These are phyloP conservation scores for Larimichthys crocea DNA, from an alignment of 2,113 vertebrate species.

Conservation along the genomic window DNA sequence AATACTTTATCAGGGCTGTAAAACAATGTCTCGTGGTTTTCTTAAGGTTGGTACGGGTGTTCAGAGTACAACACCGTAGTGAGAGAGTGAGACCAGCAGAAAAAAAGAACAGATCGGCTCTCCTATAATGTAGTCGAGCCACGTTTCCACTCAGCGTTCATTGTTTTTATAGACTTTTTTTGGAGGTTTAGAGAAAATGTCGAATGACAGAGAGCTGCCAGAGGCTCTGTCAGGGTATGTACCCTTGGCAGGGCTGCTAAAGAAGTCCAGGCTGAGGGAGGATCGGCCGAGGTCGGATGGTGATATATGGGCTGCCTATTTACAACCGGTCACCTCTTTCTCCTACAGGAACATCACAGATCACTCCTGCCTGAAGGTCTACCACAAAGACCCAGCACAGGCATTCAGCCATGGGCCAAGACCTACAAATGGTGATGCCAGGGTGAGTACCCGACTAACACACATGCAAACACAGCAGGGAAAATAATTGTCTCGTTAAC, in stretches of 20 bases:
- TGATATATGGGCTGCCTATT: slow-evolving; percentile 63
- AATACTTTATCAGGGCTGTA: slow-evolving; percentile 73
- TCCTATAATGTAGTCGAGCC: slow-evolving; percentile 4
- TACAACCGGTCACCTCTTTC: slow-evolving; percentile 59
- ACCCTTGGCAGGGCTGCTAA: slow-evolving; percentile 49
- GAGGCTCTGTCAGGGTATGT: slow-evolving; percentile 51
- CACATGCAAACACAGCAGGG: not conserved
- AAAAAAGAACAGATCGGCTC: not conserved
- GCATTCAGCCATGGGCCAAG: slow-evolving; percentile 92
- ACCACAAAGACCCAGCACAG: slow-evolving; percentile 97
- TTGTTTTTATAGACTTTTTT: slow-evolving; percentile 34
- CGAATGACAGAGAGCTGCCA: slow-evolving; percentile 20
- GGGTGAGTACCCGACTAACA: slow-evolving; percentile 87
- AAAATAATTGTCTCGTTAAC: slow-evolving; percentile 19
- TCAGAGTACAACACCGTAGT: slow-evolving; percentile 6
- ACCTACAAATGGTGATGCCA: slow-evolving; percentile 91
- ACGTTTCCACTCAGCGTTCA: not conserved
- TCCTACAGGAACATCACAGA: slow-evolving; percentile 94
- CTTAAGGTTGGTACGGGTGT: slow-evolving; percentile 37
- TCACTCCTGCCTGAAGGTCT: slow-evolving; percentile 97
- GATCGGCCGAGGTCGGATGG: slow-evolving; percentile 71
- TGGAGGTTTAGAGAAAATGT: slow-evolving; percentile 61
- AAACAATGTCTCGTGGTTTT: slow-evolving; percentile 67
- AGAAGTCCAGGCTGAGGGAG: slow-evolving; percentile 15
- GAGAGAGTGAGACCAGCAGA: slow-evolving; percentile 8